Evolutionary conservation across 2,888 invertebrate genomes (phyloP).

Genomic region (Caenorhabditis doughertyi): DNA sequence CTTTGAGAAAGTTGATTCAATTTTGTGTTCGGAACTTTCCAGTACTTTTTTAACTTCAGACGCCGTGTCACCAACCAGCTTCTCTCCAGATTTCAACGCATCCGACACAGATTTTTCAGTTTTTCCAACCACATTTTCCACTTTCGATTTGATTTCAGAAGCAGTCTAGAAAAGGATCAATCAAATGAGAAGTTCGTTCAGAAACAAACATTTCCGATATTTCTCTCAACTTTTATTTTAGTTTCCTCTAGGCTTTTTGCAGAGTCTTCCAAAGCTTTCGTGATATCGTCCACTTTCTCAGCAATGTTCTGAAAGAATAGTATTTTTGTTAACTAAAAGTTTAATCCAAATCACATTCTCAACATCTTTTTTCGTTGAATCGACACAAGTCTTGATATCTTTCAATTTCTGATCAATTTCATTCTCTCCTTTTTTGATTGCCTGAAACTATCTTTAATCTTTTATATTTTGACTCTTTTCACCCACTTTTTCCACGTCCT

Average conservation of each 20-base stretch:
- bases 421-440: constrained; percentile 17
- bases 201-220: constrained; percentile 23
- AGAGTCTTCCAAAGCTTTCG: constrained; percentile 46
- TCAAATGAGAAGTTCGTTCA: not conserved
- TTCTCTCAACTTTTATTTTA: constrained; percentile 6
- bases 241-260: constrained; percentile 42
- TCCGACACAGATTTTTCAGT: constrained; percentile 20
- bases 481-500: constrained; percentile 43
- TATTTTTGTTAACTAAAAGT: not conserved
- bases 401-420: constrained; percentile 6
- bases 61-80: constrained; percentile 6
- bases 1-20: constrained; percentile 29
- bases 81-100: constrained; percentile 34
- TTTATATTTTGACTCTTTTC: not conserved
- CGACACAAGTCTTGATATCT: not conserved
- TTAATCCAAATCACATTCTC: constrained; percentile 8
- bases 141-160: constrained; percentile 8
- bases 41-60: constrained; percentile 25
- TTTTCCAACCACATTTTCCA: constrained; percentile 6
- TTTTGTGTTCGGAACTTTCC: constrained; percentile 13
- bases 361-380: constrained; percentile 18
- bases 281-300: constrained; percentile 49
- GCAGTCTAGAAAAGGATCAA: constrained; percentile 13
- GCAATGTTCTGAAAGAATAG: constrained; percentile 34
- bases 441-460: constrained; percentile 11